Evolutionary conservation across 2,888 invertebrate species (phyloP).

Genomic region (Dryobotodes eremita): DNA sequence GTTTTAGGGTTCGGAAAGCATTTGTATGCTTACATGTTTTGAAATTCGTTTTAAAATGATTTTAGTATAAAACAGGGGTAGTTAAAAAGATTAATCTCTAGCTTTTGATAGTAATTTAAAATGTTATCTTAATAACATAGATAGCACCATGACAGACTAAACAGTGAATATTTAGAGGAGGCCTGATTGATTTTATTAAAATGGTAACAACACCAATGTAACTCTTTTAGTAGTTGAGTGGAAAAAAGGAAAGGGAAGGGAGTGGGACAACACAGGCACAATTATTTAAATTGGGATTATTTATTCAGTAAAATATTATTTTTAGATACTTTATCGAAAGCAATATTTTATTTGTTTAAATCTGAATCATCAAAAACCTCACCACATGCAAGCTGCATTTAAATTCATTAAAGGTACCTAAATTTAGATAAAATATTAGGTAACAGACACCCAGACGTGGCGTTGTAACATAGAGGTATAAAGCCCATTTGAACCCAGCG

Average conservation of each 20-base stretch:
- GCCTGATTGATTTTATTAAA: not conserved
- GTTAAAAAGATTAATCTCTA: not conserved
- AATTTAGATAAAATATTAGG: slow-evolving; percentile 8
- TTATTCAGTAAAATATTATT: not conserved
- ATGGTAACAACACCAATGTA: too few relatives aligned
- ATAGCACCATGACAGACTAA: too few relatives aligned
- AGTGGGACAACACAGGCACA: too few relatives aligned
- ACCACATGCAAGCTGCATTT: not conserved
- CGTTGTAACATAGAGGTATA: slow-evolving; percentile 33
- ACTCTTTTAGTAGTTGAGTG: not conserved
- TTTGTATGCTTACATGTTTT: not conserved
- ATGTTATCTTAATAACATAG: not conserved
- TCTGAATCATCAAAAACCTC: not conserved
- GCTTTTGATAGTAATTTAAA: not conserved
- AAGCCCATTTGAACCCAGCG: slow-evolving; percentile 47
- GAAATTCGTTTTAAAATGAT: not conserved
- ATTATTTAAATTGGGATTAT: not conserved
- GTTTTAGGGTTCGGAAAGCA: slow-evolving; percentile 37
- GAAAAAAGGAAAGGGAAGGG: not conserved
- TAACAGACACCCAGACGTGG: not conserved
- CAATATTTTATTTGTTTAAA: not conserved
- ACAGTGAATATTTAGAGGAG: not conserved
- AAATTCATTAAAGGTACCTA: not conserved
- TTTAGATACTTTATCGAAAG: too few relatives aligned
- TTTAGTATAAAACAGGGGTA: not conserved